Evolutionary conservation across 2,113 vertebrate species (phyloP), one percentile per base, ranked within the genome.

Genomic region (Podarcis cretensis): DNA sequence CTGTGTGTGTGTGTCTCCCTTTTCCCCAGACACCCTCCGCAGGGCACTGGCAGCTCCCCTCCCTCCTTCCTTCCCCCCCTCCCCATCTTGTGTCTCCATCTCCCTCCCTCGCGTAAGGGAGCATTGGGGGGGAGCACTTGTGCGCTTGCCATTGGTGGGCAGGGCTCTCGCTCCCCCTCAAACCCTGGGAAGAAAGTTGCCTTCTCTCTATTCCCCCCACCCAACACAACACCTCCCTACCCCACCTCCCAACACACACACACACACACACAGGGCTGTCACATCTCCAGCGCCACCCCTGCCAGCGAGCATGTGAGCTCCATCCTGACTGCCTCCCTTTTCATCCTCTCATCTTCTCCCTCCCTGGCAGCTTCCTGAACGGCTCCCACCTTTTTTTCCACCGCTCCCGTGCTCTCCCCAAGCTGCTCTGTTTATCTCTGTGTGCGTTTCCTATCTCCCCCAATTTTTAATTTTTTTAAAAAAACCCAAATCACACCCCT

Each of bases 91-190:
- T 21, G 35, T 3, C 35, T 76, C 20, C 74, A 3, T 77, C 73
- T 74, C 73, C 21, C 43, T 6, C 63, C 71, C 30, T 32, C 4
- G 10, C 30, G 32, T 14, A 32, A n/a, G 93, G 83, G 93, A 54
- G 48, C 48, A 54, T 54, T 54, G 43, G 91, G 90, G 85, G 84
- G 85, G 84, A 82, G 92, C 90, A 92, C 90, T 69, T 90, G 89
- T 40, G 71, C 35, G 16, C 32, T 6, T 8, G 89, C 93, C 92
- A 90, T 92, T 16, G 92, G 92, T 91, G 40, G 88, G 88, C 92
- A 6, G 54, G 4, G 88, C 90, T 85, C 90, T 91, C 94, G 83
- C 92, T 92, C 91, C 85, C 43, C 83, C 12, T 20, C 43, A 82
- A 37, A 4, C 65, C 68, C 40, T n/a, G 30, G 81, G 68, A 71